Conservation (phyloP, 37 sponge, comb jelly and placozoan genomes). For the Geodia barretti region DNA sequence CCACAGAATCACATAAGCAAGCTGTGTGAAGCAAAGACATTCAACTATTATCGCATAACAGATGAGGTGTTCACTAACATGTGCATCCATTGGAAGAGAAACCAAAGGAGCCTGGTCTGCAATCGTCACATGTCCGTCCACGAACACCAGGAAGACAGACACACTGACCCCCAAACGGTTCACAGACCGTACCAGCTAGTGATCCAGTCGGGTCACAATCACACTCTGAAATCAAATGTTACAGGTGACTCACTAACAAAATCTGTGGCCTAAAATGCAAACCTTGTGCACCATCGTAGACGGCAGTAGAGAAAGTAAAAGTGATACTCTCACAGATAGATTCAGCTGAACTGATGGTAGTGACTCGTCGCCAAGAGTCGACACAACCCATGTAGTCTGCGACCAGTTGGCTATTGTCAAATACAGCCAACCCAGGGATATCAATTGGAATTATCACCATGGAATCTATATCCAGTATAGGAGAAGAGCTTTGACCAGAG, state of each 20-base stretch:
- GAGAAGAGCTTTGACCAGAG: constrained; percentile 17
- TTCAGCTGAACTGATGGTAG: not conserved
- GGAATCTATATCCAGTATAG: constrained; percentile 68
- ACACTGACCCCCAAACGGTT: constrained; percentile 75
- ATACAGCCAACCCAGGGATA: constrained; percentile 10
- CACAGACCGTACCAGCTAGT: constrained; percentile 17
- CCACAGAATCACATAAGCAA: constrained; percentile 34
- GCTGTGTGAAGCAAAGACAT: no score
- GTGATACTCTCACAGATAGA: constrained; percentile 26
- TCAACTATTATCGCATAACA: no score
- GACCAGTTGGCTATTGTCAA: not conserved
- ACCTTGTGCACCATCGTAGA: constrained; percentile 63
- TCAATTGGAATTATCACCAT: constrained; percentile 46
- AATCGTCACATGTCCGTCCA: constrained; percentile 72
- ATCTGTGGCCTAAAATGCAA: not conserved
- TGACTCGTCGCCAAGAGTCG: constrained; percentile 4
- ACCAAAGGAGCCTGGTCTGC: constrained; percentile 57
- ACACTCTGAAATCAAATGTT: constrained; percentile 42
- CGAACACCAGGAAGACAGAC: constrained; percentile 69
- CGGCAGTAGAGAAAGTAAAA: constrained; percentile 48
- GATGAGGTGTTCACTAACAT: constrained; percentile 9
- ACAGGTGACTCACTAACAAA: not conserved
- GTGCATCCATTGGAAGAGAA: constrained; percentile 57
- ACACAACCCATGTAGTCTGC: constrained; percentile 23
- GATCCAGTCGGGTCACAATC: constrained; percentile 62